These are phyloP conservation scores for Mycteria americana DNA, from an alignment of 2,797 vertebrate species.

Conservation along the genomic window DNA sequence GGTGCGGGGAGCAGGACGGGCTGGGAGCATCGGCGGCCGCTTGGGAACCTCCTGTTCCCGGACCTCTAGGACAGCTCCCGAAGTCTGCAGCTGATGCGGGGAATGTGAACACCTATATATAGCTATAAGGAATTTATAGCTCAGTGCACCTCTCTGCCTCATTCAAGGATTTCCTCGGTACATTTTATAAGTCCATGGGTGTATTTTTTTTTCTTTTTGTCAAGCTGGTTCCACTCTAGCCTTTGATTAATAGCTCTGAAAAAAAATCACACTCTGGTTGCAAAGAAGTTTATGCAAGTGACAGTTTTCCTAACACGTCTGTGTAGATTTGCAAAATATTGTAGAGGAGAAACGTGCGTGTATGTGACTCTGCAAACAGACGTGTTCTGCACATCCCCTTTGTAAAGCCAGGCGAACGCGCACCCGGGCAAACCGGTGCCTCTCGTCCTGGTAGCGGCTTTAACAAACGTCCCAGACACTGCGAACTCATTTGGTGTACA, in stretches of 20 bases:
- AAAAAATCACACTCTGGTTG: conserved; percentile 35
- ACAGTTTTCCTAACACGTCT: conserved; percentile 68
- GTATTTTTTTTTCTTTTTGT: not conserved
- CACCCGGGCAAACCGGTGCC: not conserved
- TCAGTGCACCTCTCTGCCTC: not conserved
- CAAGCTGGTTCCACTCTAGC: not conserved
- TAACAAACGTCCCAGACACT: not conserved
- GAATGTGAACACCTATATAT: fast-evolving
- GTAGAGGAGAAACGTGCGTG: not conserved
- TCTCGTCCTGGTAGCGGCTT: not conserved
- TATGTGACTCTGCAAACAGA: not conserved
- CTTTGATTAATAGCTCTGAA: conserved; percentile 17
- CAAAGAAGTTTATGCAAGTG: conserved; percentile 49
- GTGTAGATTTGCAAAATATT: conserved; percentile 26
- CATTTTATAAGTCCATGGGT: not conserved
- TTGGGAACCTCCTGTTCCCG: not conserved
- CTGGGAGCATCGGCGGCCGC: not conserved
- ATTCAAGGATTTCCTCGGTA: fast-evolving
- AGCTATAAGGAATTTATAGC: not conserved
- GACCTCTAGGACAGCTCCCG: not conserved
- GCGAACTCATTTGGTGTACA: not conserved
- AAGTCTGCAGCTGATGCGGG: not conserved
- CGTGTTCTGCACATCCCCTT: not conserved
- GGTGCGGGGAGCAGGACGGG: not conserved
- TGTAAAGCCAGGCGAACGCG: not conserved